Evolutionary conservation across 2,113 vertebrate species (phyloP).

Genomic region (Ceyx margarethae): DNA sequence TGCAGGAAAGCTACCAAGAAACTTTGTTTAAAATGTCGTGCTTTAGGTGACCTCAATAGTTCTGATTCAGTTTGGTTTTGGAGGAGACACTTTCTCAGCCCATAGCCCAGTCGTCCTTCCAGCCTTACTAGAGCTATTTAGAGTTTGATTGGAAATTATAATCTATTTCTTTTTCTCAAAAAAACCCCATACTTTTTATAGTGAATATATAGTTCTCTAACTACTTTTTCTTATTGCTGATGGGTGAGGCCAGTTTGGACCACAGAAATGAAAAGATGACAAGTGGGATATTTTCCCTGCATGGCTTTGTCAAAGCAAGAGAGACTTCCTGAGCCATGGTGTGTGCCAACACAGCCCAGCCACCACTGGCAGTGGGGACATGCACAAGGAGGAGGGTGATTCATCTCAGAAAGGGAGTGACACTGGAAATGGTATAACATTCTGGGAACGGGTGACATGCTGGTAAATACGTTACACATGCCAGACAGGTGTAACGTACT

Average conservation of each 20-base stretch:
- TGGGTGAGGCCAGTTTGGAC: background rate
- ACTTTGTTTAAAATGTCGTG: background rate
- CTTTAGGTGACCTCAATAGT: background rate
- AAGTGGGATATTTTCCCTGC: rapidly evolving
- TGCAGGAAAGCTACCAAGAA: background rate
- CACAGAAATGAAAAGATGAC: background rate
- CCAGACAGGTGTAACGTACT: background rate
- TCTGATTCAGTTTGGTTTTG: background rate
- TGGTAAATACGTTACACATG: background rate
- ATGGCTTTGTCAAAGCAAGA: background rate
- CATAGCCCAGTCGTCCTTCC: background rate
- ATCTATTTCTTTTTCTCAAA: background rate
- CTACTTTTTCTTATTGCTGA: background rate
- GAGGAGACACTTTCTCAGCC: background rate
- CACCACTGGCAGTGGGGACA: background rate
- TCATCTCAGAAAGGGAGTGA: background rate
- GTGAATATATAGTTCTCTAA: background rate
- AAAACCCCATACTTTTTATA: background rate
- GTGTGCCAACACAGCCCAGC: background rate
- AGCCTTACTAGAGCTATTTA: rapidly evolving
- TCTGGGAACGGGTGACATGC: background rate
- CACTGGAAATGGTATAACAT: background rate
- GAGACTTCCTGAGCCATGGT: background rate
- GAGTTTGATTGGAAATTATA: background rate
- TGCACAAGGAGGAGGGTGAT: background rate